Evolutionary conservation across 37 sponge, comb jelly and placozoan species (phyloP), one percentile per base, ranked within the genome.

Genomic region (Ianthella basta): DNA sequence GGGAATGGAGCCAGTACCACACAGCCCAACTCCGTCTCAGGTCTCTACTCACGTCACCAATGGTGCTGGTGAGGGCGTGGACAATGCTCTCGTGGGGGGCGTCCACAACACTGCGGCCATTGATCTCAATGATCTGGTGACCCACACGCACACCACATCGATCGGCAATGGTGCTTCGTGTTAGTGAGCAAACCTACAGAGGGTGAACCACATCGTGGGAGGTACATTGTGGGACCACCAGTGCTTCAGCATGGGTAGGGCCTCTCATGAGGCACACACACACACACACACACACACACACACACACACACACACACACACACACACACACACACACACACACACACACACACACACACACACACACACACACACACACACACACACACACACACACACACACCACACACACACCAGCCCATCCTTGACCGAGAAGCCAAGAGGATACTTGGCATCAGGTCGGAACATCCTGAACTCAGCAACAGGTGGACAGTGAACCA

Each of bases 131-230:
- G 32, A 99, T 99, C 33, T 89, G 77, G 64, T 99, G 97, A 0
- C 99, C 99, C 13, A 99, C 92, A 33, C 99, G 69, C 55, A 99
- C 73, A 0, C 99, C 99, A 85, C 97, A 93, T 74, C 96, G 86
- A 55, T 99, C 99, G 33, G 94, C 97, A 54, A 99, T 99, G 25
- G 94, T 89, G 21, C 99, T 95, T 21, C 99, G 82, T 32, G 82
- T 63, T n/a, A 99, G 56, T 8, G 90, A 94, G 37, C 83, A 74
- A 5, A 98, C 87, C 90, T 98, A 44, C 0, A 23, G 20, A 59
- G 50, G 29, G 50, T 70, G 19, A 64, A 20, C 15, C 27, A 82
- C 15, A 75, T 37, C 18, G n/a, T n/a, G n/a, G n/a, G n/a, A n/a
- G n/a, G n/a, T n/a, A n/a, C n/a, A n/a, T n/a, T n/a, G n/a, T 34